Conservation (phyloP, 2,113 vertebrate genomes). For the Ardeotis arabs region DNA sequence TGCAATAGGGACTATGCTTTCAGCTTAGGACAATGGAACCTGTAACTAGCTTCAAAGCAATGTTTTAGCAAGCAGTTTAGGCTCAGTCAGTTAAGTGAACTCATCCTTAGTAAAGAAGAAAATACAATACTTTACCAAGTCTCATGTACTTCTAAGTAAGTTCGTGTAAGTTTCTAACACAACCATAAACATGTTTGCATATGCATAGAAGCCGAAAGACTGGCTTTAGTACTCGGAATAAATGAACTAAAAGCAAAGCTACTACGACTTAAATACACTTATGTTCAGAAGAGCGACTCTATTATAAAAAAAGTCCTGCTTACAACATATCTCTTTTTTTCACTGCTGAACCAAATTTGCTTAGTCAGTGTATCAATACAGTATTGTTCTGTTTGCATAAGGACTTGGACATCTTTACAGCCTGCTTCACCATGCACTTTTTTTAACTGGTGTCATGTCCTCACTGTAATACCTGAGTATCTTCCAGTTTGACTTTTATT, state of each 20-base stretch:
- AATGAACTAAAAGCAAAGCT: neutral
- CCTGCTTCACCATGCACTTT: neutral
- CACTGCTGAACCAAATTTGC: neutral
- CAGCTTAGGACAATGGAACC: neutral
- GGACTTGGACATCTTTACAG: neutral
- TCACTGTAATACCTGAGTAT: neutral
- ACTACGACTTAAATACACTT: neutral
- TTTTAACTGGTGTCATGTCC: neutral
- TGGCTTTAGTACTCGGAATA: slow-evolving; percentile 34
- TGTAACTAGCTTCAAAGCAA: slow-evolving; percentile 69
- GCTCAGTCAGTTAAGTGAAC: slow-evolving; percentile 46
- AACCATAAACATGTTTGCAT: neutral
- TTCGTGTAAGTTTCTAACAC: slow-evolving; percentile 46
- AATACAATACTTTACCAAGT: neutral
- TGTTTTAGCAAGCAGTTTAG: slow-evolving; percentile 72
- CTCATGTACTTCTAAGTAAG: neutral
- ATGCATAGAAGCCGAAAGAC: neutral
- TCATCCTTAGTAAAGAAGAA: slow-evolving; percentile 42
- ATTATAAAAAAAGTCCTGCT: neutral
- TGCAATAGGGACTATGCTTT: slow-evolving; percentile 1
- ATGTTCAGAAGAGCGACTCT: neutral
- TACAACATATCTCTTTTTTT: neutral
- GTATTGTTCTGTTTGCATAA: neutral
- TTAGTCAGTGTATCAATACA: neutral
- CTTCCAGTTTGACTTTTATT: neutral